phyloP scores from a whole-genome alignment of 2,888 invertebrate species.

The Xestoiulus laeticollis region DNA sequence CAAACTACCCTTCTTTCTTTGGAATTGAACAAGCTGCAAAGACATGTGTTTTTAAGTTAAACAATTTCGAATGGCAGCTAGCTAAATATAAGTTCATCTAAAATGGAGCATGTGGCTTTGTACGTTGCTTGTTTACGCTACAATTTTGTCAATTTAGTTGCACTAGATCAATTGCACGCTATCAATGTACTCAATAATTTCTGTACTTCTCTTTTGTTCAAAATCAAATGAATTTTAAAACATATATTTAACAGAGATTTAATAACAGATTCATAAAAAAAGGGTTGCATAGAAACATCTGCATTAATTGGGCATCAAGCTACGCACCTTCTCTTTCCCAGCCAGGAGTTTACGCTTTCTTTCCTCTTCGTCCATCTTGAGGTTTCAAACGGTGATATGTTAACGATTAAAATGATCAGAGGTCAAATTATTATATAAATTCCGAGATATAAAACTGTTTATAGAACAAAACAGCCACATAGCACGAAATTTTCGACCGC shows the following conservation, averaged over 20 bases:
- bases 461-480: conserved; percentile 3
- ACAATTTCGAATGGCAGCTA: neutral
- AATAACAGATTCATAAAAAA: neutral
- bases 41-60: neutral
- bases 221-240: neutral
- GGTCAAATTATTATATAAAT: neutral
- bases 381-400: neutral
- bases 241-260: too few species aligned
- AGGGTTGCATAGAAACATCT: neutral
- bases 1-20: neutral
- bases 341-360: conserved; percentile 36
- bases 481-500: neutral
- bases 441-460: neutral
- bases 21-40: conserved; percentile 28
- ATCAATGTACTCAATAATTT: neutral
- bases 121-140: neutral
- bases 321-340: conserved; percentile 45
- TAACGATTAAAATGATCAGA: neutral
- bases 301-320: neutral
- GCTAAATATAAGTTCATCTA: neutral
- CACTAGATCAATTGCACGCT: neutral
- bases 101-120: neutral
- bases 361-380: conserved; percentile 46
- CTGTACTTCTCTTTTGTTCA: neutral
- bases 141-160: neutral